Evolutionary conservation across 37 sponge, comb jelly and placozoan species (phyloP), one percentile per base, ranked within the genome.

Genomic region (Halisarca cf. caerulea): DNA sequence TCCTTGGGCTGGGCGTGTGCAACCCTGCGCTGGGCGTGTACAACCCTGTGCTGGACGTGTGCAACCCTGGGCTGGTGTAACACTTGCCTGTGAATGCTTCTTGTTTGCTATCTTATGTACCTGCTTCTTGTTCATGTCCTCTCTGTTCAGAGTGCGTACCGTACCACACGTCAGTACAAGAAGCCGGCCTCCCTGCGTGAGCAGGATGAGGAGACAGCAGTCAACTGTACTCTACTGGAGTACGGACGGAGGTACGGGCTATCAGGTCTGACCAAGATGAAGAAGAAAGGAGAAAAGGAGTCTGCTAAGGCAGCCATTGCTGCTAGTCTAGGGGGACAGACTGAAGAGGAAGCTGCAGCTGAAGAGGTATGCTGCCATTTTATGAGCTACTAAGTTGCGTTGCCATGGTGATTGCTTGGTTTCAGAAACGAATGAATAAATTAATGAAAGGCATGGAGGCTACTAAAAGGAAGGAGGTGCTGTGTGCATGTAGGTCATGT

Each of bases 141-240:
- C 47, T 47, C 2, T 57, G 0, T 58, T 0, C 70, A 95, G 96
- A 43, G 36, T 25, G 61, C 66, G 14, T 95, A 95, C 84, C 89
- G 90, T 35, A 89, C 96, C 0, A 88, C 93, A 41, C 81, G 96
- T 5, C 85, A 79, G 72, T 95, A 84, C 61, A 71, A 86, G 38
- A 91, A 83, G 58, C 94, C 96, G 20, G 40, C 30, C 37, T 66
- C 82, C 23, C 23, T 51, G 2, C 24, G 37, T 0, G 64, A 54
- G 23, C 15, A 20, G 0, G 90, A 89, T 66, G 96, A 95, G 61
- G 94, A 92, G 89, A 92, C 82, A 11, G 89, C 83, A 47, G 84
- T 95, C 39, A 85, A 86, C 72, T 84, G 88, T 47, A 95, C 96
- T 0, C 91, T 95, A 40, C 86, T 95, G 78, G 96, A 95, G 60